Conservation (phyloP, 2,797 vertebrate species). For the Onychomys torridus region DNA sequence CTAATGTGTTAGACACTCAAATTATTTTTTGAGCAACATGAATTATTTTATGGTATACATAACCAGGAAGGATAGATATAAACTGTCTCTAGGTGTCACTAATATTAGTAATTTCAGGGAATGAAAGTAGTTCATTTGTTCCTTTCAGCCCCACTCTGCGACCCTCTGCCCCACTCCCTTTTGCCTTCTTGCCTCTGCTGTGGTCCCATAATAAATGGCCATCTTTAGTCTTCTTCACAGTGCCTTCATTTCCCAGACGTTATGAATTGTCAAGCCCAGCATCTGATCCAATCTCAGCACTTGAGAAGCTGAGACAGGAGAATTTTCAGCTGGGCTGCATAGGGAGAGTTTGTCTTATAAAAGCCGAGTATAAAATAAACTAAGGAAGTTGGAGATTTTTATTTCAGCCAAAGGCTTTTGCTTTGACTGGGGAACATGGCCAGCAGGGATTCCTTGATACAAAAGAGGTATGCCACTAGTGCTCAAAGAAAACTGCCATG, state of each 20-base stretch:
- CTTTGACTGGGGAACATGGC: neutral
- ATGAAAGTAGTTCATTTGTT: neutral
- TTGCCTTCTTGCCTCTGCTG: neutral
- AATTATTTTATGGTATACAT: neutral
- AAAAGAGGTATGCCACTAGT: neutral
- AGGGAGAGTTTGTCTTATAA: neutral
- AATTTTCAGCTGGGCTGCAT: neutral
- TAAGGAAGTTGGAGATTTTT: neutral
- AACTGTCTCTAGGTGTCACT: neutral
- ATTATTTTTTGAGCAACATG: neutral
- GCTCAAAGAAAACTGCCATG: neutral
- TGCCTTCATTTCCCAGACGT: neutral
- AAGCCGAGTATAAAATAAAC: neutral
- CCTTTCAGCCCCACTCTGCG: neutral
- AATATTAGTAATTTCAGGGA: neutral
- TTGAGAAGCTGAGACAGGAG: neutral
- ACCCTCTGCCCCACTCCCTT: neutral
- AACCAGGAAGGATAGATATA: neutral
- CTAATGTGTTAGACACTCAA: neutral
- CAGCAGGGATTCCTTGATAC: neutral
- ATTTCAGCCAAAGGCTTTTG: neutral
- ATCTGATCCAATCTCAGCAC: neutral
- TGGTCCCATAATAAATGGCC: neutral
- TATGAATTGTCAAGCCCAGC: neutral
- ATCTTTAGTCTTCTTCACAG: neutral